Conservation (phyloP, 2,797 vertebrate species). For the Tenualosa thibaudeaui region DNA sequence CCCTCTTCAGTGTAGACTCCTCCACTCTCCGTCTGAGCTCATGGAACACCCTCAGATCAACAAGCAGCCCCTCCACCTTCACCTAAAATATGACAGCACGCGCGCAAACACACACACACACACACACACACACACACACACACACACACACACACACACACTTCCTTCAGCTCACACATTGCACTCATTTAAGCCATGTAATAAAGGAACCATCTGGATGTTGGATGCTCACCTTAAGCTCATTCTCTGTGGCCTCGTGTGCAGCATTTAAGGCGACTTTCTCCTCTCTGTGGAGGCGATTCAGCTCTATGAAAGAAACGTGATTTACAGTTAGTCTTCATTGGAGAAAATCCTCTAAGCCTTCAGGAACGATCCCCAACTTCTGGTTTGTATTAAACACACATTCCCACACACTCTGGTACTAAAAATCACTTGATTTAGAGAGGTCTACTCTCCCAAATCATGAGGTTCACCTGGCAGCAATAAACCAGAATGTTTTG, state of each 20-base stretch:
- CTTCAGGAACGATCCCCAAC: not conserved
- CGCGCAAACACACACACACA: not conserved
- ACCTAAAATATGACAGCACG: slow-evolving; percentile 63
- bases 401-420: not conserved
- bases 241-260: slow-evolving; percentile 30
- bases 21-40: slow-evolving; percentile 80
- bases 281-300: slow-evolving; percentile 55
- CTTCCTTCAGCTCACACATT: not conserved
- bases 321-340: slow-evolving; percentile 3
- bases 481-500: not conserved
- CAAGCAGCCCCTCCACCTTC: slow-evolving; percentile 66
- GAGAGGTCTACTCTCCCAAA: not conserved
- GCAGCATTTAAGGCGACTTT: slow-evolving; percentile 38
- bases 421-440: slow-evolving; percentile 6
- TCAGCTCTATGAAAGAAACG: slow-evolving; percentile 62
- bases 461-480: not conserved
- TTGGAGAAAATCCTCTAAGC: not conserved
- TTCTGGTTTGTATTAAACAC: slow-evolving; percentile 12
- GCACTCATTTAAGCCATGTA: not conserved
- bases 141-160: not conserved
- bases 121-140: not conserved
- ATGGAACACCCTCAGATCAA: slow-evolving; percentile 79
- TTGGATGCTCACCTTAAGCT: slow-evolving; percentile 44
- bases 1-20: slow-evolving; percentile 79
- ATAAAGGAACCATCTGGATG: not conserved